Evolutionary conservation across 1,140 invertebrate genomes (phyloP), one percentile per base, ranked within the genome.

Genomic region (Drosophila albomicans): DNA sequence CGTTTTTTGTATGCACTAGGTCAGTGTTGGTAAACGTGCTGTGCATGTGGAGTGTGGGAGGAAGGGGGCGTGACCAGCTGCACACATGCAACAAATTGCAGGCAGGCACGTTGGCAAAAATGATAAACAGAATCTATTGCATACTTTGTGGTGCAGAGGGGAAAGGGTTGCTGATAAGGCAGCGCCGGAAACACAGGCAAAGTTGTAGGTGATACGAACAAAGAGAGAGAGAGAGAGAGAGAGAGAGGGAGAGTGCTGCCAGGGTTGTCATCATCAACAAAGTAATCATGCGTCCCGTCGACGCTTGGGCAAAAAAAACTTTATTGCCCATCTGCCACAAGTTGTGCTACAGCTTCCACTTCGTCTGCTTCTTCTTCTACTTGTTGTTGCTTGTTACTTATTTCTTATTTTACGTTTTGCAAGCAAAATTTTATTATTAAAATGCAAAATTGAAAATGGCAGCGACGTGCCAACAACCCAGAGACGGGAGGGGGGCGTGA

Each of bases 251-350:
- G 11, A 11, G 41, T n/a, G 45, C 58, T 56, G 70, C 56, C 61
- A 82, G 79, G 85, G 85, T 88, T 88, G 85, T 84, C 84, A 88
- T 87, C 84, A 89, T 88, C 85, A 88, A 88, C 84, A 88, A 88
- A 84, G 84, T 88, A 88, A 88, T 88, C 84, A 88, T 88, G 75
- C 77, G 79, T 88, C 51, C 64, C 63, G 66, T 46, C 63, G 65
- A 48, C 67, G 71, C 66, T 67, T 30, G 25, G 52, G 38, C 25
- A 30, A 7, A 48, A 81, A 87, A 88, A 76, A 20, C 1, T 1
- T 20, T 62, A 80, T 87, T 84, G 66, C 80, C 69, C 84, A 87
- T 78, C 84, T 80, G 84, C 66, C 68, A 61, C 66, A 70, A 75
- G 58, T 63, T 75, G 58, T 65, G 52, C 69, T 82, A 65, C 25